A percentile compares a stretch with the other conserved stretches of the same genome.
phyloP scores from a whole-genome alignment of 1,140 invertebrate species.

The Drosophila arawakana region DNA sequence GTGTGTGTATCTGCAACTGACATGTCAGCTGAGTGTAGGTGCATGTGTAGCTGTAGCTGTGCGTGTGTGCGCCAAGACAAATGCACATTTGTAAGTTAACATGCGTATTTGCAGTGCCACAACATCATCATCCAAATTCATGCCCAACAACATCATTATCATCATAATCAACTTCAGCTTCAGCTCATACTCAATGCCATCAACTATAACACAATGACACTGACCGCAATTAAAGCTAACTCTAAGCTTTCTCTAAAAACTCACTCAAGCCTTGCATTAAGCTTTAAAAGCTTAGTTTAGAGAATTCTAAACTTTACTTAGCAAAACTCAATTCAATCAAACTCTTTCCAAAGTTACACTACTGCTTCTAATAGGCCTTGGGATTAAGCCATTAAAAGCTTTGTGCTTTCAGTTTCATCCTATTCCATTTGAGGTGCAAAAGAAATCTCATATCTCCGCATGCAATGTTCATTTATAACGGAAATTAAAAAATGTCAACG shows the following conservation, averaged over 20 bases:
- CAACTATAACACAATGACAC: background rate
- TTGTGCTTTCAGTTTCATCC: background rate
- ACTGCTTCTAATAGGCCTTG: background rate
- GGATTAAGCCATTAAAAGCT: constrained; percentile 18
- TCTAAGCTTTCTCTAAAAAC: no score
- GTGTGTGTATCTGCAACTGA: constrained; percentile 58
- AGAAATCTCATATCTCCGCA: constrained; percentile 25
- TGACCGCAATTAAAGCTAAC: background rate
- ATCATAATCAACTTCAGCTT: background rate
- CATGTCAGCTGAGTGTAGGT: constrained; percentile 44
- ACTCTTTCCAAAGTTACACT: no score
- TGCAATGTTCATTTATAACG: constrained; percentile 79
- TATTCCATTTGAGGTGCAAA: constrained; percentile 8
- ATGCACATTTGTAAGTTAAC: constrained; percentile 70
- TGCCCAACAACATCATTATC: background rate
- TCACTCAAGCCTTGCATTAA: no score
- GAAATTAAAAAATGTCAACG: constrained; percentile 79
- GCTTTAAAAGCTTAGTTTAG: no score
- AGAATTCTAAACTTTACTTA: no score
- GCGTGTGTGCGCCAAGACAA: constrained; percentile 59
- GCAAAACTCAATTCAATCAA: no score
- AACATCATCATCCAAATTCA: background rate
- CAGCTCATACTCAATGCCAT: background rate
- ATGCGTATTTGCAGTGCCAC: constrained; percentile 60
- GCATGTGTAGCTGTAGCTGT: constrained; percentile 1